Base-by-base conservation (phyloP, 2,888 invertebrate genomes). In the Noctua comes region DNA sequence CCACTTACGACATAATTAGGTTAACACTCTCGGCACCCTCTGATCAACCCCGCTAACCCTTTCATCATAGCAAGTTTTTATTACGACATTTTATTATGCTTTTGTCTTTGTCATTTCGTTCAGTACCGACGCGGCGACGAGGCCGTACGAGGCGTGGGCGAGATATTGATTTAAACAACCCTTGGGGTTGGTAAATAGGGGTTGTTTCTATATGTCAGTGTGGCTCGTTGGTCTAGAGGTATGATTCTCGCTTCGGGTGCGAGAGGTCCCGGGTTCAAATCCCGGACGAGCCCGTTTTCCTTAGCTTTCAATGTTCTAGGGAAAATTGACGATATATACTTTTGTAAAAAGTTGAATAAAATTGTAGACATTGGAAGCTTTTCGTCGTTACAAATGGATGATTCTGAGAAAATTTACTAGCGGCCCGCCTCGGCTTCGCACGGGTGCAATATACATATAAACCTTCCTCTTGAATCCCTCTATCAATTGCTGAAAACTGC, bases 221-320 rank as follows among this genome's bases (percentile, higher is more conserved):
- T 86, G 88, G 88, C 88, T 88, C 88, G 87, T 88, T 88, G 88
- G 88, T 88, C 88, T 88, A 88, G 87, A 86, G 87, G 97, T 97
- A 97, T 97, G 97, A 97, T 97, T 97, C 97, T 97, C 97, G 97
- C 97, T 97, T 97, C 97, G 97, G 97, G 97, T 97, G 97, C 97
- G 97, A 97, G 97, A 97, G 97, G 97, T 97, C 97, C 97, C 97
- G 97, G 88, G 88, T 88, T 88, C 87, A 88, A 88, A 88, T 88
- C 88, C 88, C 87, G 88, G 87, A 87, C 87, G 88, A 87, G 87
- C 87, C 88, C 87, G 69, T 83, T 80, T 76, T 76, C 64, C 71
- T 46, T 70, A 64, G 40, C 21, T 48, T 62, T 40, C 24, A 43
- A 51, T n/a, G n/a, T 31, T 18, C 16, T 31, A 43, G 59, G 36